A percentile compares a stretch with the other conserved stretches of the same genome.
phyloP scores from a whole-genome alignment of 2,888 invertebrate genomes.

The Listrodromus nycthemerus region DNA sequence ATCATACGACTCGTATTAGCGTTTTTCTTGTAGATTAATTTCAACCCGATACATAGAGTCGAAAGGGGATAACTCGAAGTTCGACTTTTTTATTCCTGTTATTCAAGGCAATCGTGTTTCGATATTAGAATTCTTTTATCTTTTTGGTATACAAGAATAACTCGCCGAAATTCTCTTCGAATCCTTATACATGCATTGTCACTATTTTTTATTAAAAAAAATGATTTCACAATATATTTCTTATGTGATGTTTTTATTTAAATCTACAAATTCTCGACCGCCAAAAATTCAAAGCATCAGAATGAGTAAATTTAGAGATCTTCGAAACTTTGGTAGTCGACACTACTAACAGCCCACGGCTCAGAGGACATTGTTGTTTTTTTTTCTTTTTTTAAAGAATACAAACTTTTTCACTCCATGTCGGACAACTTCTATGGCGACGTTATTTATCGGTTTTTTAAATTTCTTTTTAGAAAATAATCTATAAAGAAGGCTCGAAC shows the following conservation, averaged over 20 bases:
- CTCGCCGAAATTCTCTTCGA: constrained; percentile 44
- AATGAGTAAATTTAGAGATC: background rate
- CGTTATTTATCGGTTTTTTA: background rate
- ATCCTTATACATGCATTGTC: constrained; percentile 30
- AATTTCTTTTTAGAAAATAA: background rate
- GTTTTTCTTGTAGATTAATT: constrained; percentile 10
- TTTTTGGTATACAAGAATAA: constrained; percentile 40
- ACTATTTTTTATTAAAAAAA: background rate
- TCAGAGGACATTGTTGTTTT: too few species aligned
- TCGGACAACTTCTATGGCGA: background rate
- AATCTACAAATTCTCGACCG: constrained; percentile 31
- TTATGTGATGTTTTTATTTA: constrained; percentile 8
- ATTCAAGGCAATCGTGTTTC: constrained; percentile 64
- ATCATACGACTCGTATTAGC: background rate
- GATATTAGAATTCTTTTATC: constrained; percentile 51
- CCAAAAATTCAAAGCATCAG: constrained; percentile 2
- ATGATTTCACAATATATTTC: background rate
- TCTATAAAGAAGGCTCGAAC: background rate
- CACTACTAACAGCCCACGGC: constrained; percentile 5
- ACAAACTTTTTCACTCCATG: background rate
- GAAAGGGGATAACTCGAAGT: constrained; percentile 12
- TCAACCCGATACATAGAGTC: background rate
- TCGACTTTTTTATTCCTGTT: constrained; percentile 43
- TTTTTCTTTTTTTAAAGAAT: background rate
- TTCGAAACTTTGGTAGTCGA: constrained; percentile 36